Percentiles rank a stretch among this genome's conserved stretches.
These are phyloP conservation scores for Peromyscus leucopus DNA, from an alignment of 2,113 vertebrate genomes.

Conservation along the genomic window DNA sequence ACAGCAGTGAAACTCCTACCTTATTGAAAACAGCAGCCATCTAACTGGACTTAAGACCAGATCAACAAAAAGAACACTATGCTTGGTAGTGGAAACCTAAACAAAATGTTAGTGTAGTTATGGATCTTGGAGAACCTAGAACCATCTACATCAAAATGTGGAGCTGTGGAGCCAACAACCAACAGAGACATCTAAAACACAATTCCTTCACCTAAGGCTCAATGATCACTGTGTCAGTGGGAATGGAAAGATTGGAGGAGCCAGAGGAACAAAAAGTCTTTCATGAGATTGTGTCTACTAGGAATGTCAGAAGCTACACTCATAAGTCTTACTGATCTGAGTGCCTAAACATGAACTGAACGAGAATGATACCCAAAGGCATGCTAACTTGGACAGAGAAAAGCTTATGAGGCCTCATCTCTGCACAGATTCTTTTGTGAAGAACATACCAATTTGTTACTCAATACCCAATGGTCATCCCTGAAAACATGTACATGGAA, in stretches of 20 bases:
- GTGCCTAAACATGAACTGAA: background rate
- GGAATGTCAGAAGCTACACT: background rate
- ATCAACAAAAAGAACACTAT: background rate
- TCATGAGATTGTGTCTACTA: background rate
- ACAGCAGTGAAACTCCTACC: background rate
- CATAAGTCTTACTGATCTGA: background rate
- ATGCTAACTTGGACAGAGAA: background rate
- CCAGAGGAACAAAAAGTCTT: background rate
- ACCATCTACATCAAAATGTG: background rate
- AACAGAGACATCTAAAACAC: background rate
- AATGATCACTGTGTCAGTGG: background rate
- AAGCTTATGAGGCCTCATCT: background rate
- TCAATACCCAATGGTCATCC: background rate
- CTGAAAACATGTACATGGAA: background rate
- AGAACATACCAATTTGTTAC: background rate
- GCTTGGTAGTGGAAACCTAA: background rate
- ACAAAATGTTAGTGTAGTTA: background rate
- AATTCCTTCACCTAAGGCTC: background rate
- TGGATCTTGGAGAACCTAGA: background rate
- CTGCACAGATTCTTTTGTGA: background rate
- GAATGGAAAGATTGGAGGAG: background rate
- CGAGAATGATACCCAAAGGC: background rate
- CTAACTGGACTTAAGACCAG: background rate
- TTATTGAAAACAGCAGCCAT: background rate
- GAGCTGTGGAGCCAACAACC: background rate